Percentiles rank a stretch among this genome's conserved stretches.
Evolutionary conservation across 2,113 vertebrate genomes (phyloP).

Genomic region (Tetrao urogallus): DNA sequence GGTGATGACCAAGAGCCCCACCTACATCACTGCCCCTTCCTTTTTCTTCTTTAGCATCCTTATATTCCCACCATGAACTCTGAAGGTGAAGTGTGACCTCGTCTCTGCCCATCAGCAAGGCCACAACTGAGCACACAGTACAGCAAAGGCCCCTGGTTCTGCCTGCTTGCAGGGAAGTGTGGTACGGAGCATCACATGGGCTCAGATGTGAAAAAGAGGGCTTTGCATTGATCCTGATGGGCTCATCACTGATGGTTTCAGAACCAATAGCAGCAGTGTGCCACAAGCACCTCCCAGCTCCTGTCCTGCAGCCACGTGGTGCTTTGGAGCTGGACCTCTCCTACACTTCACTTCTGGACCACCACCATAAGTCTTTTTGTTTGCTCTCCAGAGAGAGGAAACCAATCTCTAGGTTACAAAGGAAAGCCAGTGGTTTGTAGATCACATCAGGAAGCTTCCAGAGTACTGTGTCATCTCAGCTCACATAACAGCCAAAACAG

Average conservation of each 20-base stretch:
- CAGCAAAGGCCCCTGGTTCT: not conserved
- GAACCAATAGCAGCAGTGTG: not conserved
- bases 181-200: not conserved
- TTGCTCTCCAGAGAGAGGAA: not conserved
- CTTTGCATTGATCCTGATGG: not conserved
- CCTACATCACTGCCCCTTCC: not conserved
- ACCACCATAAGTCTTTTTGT: not conserved
- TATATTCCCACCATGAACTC: not conserved
- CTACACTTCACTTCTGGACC: not conserved
- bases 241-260: not conserved
- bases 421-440: not conserved
- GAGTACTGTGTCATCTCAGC: not conserved
- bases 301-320: not conserved
- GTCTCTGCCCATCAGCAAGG: not conserved
- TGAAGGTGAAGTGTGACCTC: accelerated
- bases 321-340: not conserved
- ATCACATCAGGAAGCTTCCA: not conserved
- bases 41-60: not conserved
- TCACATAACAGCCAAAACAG: not conserved
- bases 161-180: not conserved
- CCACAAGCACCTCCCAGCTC: not conserved
- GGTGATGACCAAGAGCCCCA: not conserved
- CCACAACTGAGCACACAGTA: not conserved
- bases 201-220: not conserved
- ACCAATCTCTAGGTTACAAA: not conserved